Percentiles rank a stretch among this genome's conserved stretches.
phyloP scores from a whole-genome alignment of 2,797 vertebrate species.

The Arnoldichthys spilopterus region DNA sequence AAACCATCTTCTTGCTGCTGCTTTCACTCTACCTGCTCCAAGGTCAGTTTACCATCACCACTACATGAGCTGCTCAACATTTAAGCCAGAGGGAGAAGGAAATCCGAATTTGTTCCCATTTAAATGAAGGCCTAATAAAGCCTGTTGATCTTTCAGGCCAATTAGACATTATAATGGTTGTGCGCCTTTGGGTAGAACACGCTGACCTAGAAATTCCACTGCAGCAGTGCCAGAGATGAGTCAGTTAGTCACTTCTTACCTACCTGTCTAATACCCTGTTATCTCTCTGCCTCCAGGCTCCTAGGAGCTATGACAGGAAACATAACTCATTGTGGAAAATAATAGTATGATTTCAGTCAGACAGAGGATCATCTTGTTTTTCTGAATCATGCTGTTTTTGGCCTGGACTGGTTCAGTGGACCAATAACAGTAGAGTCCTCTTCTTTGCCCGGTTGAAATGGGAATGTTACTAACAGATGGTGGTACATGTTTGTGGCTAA shows the following conservation, averaged over 20 bases:
- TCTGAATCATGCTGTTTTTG: background rate
- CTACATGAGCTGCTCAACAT: background rate
- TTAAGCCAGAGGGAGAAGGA: background rate
- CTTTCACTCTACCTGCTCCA: conserved; percentile 95
- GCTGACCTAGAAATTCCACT: background rate
- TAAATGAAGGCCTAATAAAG: background rate
- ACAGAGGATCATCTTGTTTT: background rate
- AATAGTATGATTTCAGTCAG: background rate
- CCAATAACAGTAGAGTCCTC: background rate
- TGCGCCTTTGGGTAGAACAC: background rate
- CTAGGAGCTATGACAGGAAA: background rate
- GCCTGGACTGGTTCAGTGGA: background rate
- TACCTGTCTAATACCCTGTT: background rate
- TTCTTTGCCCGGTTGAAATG: background rate
- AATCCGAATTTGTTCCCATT: background rate
- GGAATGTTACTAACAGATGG: background rate
- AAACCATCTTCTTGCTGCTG: conserved; percentile 91
- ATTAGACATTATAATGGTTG: background rate
- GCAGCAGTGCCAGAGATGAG: background rate
- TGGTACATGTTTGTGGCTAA: no score
- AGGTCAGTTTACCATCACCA: conserved; percentile 73
- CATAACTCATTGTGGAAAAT: background rate
- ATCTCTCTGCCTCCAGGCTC: background rate
- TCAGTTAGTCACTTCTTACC: background rate
- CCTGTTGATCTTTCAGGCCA: background rate